phyloP scores from a whole-genome alignment of 2,888 invertebrate genomes.

The Epirrhoe alternata region DNA sequence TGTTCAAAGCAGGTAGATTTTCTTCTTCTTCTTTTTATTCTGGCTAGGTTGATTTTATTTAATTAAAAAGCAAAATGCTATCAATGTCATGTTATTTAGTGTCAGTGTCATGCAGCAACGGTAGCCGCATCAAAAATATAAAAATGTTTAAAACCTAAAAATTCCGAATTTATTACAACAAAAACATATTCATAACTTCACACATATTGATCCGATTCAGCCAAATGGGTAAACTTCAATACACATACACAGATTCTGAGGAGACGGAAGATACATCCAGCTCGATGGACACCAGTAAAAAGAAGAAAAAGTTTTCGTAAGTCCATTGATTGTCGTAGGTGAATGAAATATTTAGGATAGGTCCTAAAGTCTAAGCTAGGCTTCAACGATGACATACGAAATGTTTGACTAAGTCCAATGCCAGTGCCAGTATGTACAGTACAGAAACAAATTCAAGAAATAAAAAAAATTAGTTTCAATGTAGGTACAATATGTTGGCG shows the following conservation, averaged over 20 bases:
- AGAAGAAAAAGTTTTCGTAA: slow-evolving; percentile 49
- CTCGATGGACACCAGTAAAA: slow-evolving; percentile 61
- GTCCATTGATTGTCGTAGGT: neutral
- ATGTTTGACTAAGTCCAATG: too few relatives aligned
- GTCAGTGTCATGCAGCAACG: neutral
- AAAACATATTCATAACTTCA: neutral
- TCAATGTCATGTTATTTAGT: neutral
- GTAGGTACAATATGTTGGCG: too few relatives aligned
- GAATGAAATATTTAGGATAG: too few relatives aligned
- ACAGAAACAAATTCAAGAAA: too few relatives aligned
- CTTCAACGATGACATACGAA: too few relatives aligned
- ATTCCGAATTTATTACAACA: neutral
- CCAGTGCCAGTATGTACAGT: too few relatives aligned
- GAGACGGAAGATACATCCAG: slow-evolving; percentile 64
- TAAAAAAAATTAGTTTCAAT: too few relatives aligned
- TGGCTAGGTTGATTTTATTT: too few relatives aligned
- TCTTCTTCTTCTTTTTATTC: too few relatives aligned
- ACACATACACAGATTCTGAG: slow-evolving; percentile 57
- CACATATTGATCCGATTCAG: slow-evolving; percentile 23
- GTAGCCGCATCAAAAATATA: neutral
- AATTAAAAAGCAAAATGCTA: neutral
- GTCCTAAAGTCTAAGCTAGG: too few relatives aligned
- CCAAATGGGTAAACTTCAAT: slow-evolving; percentile 63
- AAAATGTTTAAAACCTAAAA: slow-evolving; percentile 13
- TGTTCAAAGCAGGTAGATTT: too few relatives aligned